Base-by-base conservation (phyloP, 2,888 invertebrate genomes). In the Argyresthia albistria region DNA sequence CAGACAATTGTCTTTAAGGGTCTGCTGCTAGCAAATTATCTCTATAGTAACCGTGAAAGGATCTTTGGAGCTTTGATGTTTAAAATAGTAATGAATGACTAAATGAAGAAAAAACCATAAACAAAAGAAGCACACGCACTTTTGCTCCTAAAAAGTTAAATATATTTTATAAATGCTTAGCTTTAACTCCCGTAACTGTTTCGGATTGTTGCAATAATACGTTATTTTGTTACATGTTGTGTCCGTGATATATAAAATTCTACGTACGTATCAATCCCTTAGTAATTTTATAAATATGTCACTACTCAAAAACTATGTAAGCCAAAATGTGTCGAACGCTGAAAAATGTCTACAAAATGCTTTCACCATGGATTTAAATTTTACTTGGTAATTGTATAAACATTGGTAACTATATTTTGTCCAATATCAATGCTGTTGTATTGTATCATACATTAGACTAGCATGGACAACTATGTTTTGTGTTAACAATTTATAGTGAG, bases 291-390 rank as follows among this genome's bases (percentile, higher is more conserved):
- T 52, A 54, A 55, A 50, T 12, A 45, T 53, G 51, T 62, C 56
- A 58, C 77, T 80, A 80, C 77, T 69, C 76, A 70, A 81, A 55
- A 76, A 68, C 80, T 83, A 83, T 86, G 84, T 84, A 86, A 86
- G 84, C 84, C 86, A 80, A 81, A 78, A 73, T 59, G 59, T 70
- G 74, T 72, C 68, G 70, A 69, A 61, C 66, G 63, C 74, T 71
- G 73, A 59, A 63, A 69, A 70, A 56, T 60, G 72, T 63, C 76
- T 65, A 71, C 70, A 67, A 73, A 72, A 70, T 37, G 43, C 14
- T 46, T 45, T 43, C 12, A 36, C n/a, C 12, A 37, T 39, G 11
- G 6, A 15, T 49, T 49, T 49, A 12, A 16, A 57, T 60, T 59
- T 25, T 25, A 69, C 64, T 65, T 64, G 64, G 57, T 59, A 53